Evolutionary conservation across 2,113 vertebrate genomes (phyloP).

Genomic region (Notothenia coriiceps): DNA sequence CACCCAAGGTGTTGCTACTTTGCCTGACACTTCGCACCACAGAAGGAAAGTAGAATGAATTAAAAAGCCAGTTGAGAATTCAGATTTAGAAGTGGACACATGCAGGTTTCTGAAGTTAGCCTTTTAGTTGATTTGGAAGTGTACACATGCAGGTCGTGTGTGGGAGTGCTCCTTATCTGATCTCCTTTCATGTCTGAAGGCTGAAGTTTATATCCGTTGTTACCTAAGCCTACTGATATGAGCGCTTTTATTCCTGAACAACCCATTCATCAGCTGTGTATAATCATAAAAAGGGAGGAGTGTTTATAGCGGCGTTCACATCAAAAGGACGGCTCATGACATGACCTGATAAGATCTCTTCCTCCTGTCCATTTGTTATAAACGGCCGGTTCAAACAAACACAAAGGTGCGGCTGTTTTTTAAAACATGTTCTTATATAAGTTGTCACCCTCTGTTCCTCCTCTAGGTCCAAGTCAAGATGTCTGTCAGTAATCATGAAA

Average conservation of each 20-base stretch:
- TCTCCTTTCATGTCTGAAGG: slow-evolving; percentile 67
- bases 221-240: slow-evolving; percentile 20
- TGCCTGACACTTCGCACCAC: slow-evolving; percentile 20
- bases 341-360: background rate
- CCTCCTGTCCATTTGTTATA: background rate
- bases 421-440: background rate
- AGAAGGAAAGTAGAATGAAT: background rate
- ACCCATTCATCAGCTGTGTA: slow-evolving; percentile 33
- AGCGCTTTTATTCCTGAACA: slow-evolving; percentile 24
- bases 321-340: slow-evolving; percentile 6
- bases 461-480: slow-evolving; percentile 76
- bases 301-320: slow-evolving; percentile 29
- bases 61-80: background rate
- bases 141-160: slow-evolving; percentile 17
- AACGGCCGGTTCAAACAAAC: background rate
- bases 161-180: slow-evolving; percentile 52
- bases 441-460: background rate
- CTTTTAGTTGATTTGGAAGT: slow-evolving; percentile 1
- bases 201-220: slow-evolving; percentile 68
- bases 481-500: slow-evolving; percentile 89
- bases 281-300: slow-evolving; percentile 30
- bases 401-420: background rate
- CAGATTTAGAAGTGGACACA: slow-evolving; percentile 17
- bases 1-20: slow-evolving; percentile 54
- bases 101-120: background rate